phyloP scores from a whole-genome alignment of 2,797 vertebrate species.

The Varecia variegata region DNA sequence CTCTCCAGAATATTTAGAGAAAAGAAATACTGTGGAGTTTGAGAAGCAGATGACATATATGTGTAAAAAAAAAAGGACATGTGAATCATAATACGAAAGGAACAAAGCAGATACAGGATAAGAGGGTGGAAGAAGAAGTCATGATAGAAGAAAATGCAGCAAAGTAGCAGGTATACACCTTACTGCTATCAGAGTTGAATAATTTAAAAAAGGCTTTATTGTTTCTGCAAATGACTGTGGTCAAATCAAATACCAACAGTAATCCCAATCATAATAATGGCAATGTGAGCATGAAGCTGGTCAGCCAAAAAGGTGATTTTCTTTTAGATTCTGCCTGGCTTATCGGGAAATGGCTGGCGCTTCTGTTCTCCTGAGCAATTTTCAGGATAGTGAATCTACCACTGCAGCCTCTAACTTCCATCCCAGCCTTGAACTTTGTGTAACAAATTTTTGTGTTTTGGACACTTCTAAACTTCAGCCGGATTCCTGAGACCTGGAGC shows the following conservation, averaged over 20 bases:
- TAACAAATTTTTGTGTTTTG: background rate
- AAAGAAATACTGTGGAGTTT: constrained; percentile 52
- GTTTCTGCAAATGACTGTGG: background rate
- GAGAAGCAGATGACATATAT: constrained; percentile 58
- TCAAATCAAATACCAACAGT: background rate
- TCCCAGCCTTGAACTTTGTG: background rate
- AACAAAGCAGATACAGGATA: background rate
- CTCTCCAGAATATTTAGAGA: constrained; percentile 32
- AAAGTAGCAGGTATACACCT: background rate
- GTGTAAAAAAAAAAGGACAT: background rate
- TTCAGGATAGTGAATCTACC: background rate
- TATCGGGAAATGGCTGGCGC: background rate
- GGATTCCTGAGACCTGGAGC: background rate
- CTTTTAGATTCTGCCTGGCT: background rate
- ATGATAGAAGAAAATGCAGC: background rate
- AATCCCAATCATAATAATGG: background rate
- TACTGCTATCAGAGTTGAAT: background rate
- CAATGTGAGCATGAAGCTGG: background rate
- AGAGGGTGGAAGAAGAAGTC: background rate
- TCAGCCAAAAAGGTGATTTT: background rate
- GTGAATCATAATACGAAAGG: background rate
- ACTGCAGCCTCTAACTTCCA: background rate
- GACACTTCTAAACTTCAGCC: background rate
- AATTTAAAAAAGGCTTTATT: background rate
- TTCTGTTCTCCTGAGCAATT: background rate